Evolutionary conservation across 2,797 vertebrate genomes (phyloP), one percentile per base, ranked within the genome.

Genomic region (Gorsachius magnificus): DNA sequence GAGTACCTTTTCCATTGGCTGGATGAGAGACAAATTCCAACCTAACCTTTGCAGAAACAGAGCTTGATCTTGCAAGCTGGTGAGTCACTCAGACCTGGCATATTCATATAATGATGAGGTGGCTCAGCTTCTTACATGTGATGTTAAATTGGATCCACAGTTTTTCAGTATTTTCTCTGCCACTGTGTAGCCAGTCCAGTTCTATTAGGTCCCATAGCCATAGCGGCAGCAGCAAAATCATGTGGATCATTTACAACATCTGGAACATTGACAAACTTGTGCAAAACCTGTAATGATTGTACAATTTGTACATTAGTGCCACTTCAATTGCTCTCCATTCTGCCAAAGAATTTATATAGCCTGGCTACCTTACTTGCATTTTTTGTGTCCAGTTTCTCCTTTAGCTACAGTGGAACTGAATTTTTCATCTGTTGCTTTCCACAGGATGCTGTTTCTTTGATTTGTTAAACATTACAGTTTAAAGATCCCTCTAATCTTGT

Each of bases 221-320:
- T 75, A 87, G 10, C 21, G 87, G 64, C 26, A 65, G 28, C 45
- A 83, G 69, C 66, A 95, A 87, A 89, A 83, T 26, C 15, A 38
- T 8, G 3, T 94, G 84, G 97, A 95, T 94, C 7, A 92, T 92
- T 95, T 92, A 46, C 21, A 85, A 84, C 69, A 95, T 93, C 92
- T 96, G 95, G 94, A 97, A 90, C 78, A 43, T 46, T 96, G 91
- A 95, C 41, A 94, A 96, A 93, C 83, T 94, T 87, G 93, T 94
- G 92, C 76, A 95, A 94, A 93, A 95, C 64, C 51, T 95, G 66
- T 77, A 96, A 70, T 48, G 58, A 38, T 87, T 97, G 25, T 93
- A 94, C 45, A 83, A 64, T 95, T 95, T 96, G 86, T 82, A 48
- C 60, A 56, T 87, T 84, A 96, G 17, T 94, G 65, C 26, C 70